A percentile compares a stretch with the other conserved stretches of the same genome.
phyloP scores from a whole-genome alignment of 2,888 invertebrate genomes.

The Malachius bipustulatus region DNA sequence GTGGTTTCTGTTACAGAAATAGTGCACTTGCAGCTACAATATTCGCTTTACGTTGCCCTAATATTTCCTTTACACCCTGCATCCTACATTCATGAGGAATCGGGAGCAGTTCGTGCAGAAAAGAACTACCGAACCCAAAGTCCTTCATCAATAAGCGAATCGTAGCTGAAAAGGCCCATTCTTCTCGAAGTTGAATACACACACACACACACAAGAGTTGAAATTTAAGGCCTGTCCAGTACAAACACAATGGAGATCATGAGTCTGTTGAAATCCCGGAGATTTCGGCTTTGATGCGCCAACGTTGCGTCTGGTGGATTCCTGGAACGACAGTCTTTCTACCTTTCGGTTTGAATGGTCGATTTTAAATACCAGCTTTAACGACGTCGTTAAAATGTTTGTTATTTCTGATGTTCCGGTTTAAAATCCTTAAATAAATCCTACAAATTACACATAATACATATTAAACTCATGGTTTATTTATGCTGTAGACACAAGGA shows the following conservation, averaged over 20 bases:
- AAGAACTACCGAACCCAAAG: slow-evolving; percentile 9
- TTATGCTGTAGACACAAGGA: too few relatives aligned
- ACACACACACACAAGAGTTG: background rate
- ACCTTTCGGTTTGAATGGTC: background rate
- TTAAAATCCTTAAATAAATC: slow-evolving; percentile 24
- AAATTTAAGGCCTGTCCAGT: slow-evolving; percentile 9
- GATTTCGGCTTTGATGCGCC: slow-evolving; percentile 29
- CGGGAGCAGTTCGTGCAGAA: too few relatives aligned
- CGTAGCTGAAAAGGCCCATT: background rate
- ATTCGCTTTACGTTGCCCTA: too few relatives aligned
- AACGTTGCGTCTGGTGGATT: slow-evolving; percentile 8
- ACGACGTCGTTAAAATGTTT: slow-evolving; percentile 30
- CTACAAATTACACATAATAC: slow-evolving; percentile 22
- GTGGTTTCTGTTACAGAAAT: too few relatives aligned
- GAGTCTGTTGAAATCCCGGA: slow-evolving; percentile 28
- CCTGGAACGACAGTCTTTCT: background rate
- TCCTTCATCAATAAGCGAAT: background rate
- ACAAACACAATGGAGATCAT: slow-evolving; percentile 27
- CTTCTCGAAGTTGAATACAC: background rate
- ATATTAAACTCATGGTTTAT: too few relatives aligned
- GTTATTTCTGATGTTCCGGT: slow-evolving; percentile 31
- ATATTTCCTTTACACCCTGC: too few relatives aligned
- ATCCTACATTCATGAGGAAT: too few relatives aligned
- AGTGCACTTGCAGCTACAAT: too few relatives aligned
- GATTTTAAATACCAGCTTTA: slow-evolving; percentile 17